phyloP scores from a whole-genome alignment of 1,140 invertebrate genomes.

The Aphidius ervi region DNA sequence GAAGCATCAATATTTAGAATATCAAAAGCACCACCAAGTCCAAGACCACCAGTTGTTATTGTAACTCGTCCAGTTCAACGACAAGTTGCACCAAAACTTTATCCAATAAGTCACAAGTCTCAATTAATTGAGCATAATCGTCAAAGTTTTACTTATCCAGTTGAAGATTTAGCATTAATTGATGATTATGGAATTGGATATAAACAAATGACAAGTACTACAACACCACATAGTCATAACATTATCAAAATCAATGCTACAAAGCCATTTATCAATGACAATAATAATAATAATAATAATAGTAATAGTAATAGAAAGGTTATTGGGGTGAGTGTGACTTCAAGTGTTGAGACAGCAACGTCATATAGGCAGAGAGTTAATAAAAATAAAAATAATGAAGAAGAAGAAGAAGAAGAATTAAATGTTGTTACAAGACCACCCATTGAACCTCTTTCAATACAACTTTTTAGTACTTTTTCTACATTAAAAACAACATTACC shows the following conservation, averaged over 20 bases:
- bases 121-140: slow-evolving; percentile 30
- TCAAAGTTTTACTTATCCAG: slow-evolving; percentile 35
- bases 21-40: slow-evolving; percentile 38
- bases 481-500: slow-evolving; percentile 22
- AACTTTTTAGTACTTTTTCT: slow-evolving; percentile 10
- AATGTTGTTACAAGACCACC: slow-evolving; percentile 20
- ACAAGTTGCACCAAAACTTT: slow-evolving; percentile 31
- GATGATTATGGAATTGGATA: slow-evolving; percentile 25
- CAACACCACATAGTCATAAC: slow-evolving; percentile 5
- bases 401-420: not conserved
- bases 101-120: slow-evolving; percentile 44
- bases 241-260: slow-evolving; percentile 6
- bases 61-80: slow-evolving; percentile 21
- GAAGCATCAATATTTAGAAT: slow-evolving; percentile 48
- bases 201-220: slow-evolving; percentile 1
- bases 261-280: not conserved
- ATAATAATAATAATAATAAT: not conserved
- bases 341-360: slow-evolving; percentile 44
- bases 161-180: slow-evolving; percentile 36
- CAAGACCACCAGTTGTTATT: slow-evolving; percentile 23
- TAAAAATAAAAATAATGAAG: slow-evolving; percentile 35
- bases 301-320: slow-evolving; percentile 40
- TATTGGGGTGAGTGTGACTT: slow-evolving; percentile 49
- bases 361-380: slow-evolving; percentile 49
- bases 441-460: not conserved